Conservation (phyloP, 2,113 vertebrate species). For the Nothocercus julius region DNA sequence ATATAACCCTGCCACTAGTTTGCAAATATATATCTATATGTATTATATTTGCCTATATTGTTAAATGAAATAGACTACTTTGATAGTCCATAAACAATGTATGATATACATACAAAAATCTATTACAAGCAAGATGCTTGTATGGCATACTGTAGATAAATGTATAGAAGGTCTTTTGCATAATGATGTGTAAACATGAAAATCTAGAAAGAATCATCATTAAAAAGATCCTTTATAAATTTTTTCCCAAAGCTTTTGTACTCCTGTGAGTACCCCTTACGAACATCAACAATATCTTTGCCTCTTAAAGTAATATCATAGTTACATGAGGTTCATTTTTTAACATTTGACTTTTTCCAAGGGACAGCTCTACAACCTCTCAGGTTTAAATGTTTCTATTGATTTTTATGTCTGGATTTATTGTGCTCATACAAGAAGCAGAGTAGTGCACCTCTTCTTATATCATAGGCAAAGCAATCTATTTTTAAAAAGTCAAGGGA, state of each 20-base stretch:
- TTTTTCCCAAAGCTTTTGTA: not conserved
- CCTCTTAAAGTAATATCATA: not conserved
- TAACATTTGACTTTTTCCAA: constrained; percentile 69
- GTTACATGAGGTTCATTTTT: constrained; percentile 20
- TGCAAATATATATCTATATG: constrained; percentile 63
- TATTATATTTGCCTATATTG: constrained; percentile 1
- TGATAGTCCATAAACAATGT: not conserved
- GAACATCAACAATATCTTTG: constrained; percentile 15
- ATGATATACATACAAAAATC: not conserved
- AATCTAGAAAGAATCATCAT: not conserved
- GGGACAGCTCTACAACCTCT: constrained; percentile 50
- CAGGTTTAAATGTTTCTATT: constrained; percentile 76
- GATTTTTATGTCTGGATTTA: constrained; percentile 78
- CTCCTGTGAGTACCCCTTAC: not conserved
- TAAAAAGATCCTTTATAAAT: not conserved
- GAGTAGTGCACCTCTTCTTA: constrained; percentile 36
- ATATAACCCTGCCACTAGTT: constrained; percentile 38
- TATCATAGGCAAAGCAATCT: constrained; percentile 65
- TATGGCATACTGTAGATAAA: not conserved
- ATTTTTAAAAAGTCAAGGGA: constrained; percentile 14
- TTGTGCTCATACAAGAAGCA: constrained; percentile 57
- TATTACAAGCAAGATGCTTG: not conserved
- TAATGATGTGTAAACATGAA: not conserved
- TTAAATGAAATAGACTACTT: not conserved
- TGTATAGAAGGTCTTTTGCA: not conserved